Base-by-base conservation (phyloP, 2,888 invertebrate species). In the Luffia ferchaultella region DNA sequence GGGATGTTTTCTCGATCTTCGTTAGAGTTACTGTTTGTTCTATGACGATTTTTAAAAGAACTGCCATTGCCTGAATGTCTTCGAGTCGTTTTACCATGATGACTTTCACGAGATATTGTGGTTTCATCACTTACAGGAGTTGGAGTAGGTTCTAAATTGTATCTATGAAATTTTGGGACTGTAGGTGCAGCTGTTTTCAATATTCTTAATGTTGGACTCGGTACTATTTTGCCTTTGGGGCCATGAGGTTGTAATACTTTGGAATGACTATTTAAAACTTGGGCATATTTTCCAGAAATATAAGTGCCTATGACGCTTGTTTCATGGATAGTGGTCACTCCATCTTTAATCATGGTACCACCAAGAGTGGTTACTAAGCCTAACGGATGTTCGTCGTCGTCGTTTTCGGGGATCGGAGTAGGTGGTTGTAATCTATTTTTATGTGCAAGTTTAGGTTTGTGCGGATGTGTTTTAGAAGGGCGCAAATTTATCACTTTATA, bases 291-390 rank as follows among this genome's bases (percentile, higher is more conserved):
- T 42, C 93, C 93, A 47, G 92, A 91, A 62, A 95, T 93, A 65
- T 90, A 93, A 2, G 95, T 94, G 19, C 95, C 93, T 60, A 95
- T 91, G n/a, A 95, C 93, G 67, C 92, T 93, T 0, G 95, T 94
- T 75, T 95, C 94, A 65, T 93, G 93, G 3, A 95, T 88, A 0
- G 94, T 94, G 2, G 94, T 94, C 1, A 90, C 76, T 1, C 94
- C 94, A 62, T 93, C 93, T 65, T 90, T 91, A 2, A 94, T 90
- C 51, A 93, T 88, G 2, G 93, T 94, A 18, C 94, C 95, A 44
- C 93, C 93, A 49, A 95, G 85, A 62, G 91, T 93, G 3, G 94
- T 93, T 0, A 95, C 93, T 50, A 95, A 77, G 2, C 94, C 94
- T 1, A 92, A 87, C 0, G 93, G 93, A 68, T 90, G 91, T 53